Percentiles rank a stretch among this genome's conserved stretches.
Conservation (phyloP, 2,888 invertebrate species). For the Sminthurinus aureus region DNA sequence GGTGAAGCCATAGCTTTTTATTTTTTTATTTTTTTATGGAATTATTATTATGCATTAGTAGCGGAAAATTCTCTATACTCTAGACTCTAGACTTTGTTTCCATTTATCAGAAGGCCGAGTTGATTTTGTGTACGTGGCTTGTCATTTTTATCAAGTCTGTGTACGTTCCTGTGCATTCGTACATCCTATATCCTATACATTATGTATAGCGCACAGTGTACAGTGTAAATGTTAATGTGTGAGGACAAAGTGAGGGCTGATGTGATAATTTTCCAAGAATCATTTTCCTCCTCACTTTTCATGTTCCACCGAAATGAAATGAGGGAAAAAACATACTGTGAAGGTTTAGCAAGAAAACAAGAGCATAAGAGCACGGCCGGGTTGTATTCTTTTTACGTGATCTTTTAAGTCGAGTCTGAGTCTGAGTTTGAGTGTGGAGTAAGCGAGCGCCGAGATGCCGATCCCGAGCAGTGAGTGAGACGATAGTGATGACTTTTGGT, state of each 20-base stretch:
- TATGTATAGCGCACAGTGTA: too few species aligned
- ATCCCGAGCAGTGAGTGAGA: background rate
- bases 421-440: too few species aligned
- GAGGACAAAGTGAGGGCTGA: background rate
- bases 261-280: slow-evolving; percentile 18
- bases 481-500: slow-evolving; percentile 32
- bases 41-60: too few species aligned
- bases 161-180: background rate
- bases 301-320: slow-evolving; percentile 18
- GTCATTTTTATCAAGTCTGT: slow-evolving; percentile 15
- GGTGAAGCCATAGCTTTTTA: too few species aligned
- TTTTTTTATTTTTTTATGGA: too few species aligned
- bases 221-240: too few species aligned
- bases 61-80: too few species aligned
- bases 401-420: slow-evolving; percentile 14
- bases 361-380: background rate
- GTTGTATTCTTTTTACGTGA: slow-evolving; percentile 25
- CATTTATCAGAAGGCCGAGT: background rate
- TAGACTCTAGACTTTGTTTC: too few species aligned
- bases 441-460: slow-evolving; percentile 2
- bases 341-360: background rate
- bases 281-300: slow-evolving; percentile 19
- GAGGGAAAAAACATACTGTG: slow-evolving; percentile 8
- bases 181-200: too few species aligned
- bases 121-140: background rate